These are phyloP conservation scores for Sebastes itinus DNA, from an alignment of 2,797 vertebrate genomes.

Conservation along the genomic window DNA sequence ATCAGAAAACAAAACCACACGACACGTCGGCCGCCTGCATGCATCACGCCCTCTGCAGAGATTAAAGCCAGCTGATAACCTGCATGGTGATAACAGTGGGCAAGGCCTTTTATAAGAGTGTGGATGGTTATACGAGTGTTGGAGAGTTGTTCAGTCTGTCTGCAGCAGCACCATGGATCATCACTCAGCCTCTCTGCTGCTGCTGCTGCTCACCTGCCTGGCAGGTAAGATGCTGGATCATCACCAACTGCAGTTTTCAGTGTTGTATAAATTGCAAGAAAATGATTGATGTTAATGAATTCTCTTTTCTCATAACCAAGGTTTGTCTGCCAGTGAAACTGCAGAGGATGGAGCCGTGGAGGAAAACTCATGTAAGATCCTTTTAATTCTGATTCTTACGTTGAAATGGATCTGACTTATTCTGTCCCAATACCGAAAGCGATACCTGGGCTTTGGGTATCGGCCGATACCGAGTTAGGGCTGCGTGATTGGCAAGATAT, in stretches of 20 bases:
- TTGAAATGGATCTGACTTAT: too few relatives aligned
- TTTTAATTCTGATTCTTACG: not conserved
- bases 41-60: slow-evolving; percentile 14
- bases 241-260: not conserved
- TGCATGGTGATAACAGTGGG: slow-evolving; percentile 22
- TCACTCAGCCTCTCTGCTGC: not conserved
- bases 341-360: not conserved
- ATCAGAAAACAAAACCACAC: not conserved
- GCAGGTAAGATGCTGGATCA: slow-evolving; percentile 28
- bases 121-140: not conserved
- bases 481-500: too few relatives aligned
- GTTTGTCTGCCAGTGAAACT: slow-evolving; percentile 27
- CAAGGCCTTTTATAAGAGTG: slow-evolving; percentile 24
- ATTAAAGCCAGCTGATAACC: slow-evolving; percentile 38
- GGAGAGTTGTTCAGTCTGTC: not conserved
- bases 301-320: slow-evolving; percentile 1
- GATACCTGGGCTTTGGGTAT: too few relatives aligned
- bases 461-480: too few relatives aligned
- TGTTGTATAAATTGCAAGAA: not conserved
- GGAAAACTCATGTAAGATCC: slow-evolving; percentile 29
- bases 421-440: rapidly evolving
- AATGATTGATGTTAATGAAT: not conserved
- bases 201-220: slow-evolving; percentile 41
- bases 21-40: not conserved
- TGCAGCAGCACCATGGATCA: slow-evolving; percentile 30